Base-by-base conservation (phyloP, 2,113 vertebrate species). In the Hiodon tergisus region DNA sequence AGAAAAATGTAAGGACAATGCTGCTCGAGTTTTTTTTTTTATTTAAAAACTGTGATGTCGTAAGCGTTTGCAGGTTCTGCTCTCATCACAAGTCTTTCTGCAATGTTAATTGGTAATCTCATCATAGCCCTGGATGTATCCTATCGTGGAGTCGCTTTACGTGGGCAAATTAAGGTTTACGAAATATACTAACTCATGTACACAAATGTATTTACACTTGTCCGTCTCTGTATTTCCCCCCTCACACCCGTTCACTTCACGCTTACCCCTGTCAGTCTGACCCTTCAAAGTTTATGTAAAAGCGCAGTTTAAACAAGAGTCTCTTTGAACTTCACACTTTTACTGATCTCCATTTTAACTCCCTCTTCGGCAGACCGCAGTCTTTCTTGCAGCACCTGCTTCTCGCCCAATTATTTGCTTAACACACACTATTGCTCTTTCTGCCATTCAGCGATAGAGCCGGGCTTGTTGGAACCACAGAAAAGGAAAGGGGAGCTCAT, bases 341-440 rank as follows among this genome's bases (percentile, higher is more conserved):
- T 77, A 69, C 83, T 80, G 76, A 73, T 79, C 74, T 80, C 72
- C 78, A 78, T 77, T 79, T 71, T 80, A 81, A 79, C 72, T 73
- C 78, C n/a, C 47, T 11, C 58, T 8, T 3, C 67, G 58, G 70
- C 66, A 75, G 62, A 51, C 73, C 69, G 14, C 71, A 55, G 67
- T 67, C 66, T 58, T 70, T 76, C 82, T 84, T 72, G 67, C 79
- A 86, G 85, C 90, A 90, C 87, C 90, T 91, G 88, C 83, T 83
- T 82, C 78, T 76, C 68, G 78, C 62, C 74, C 85, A 83, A 88
- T 88, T 88, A 90, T 88, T 89, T 85, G 90, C 85, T 90, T 89
- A 88, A 89, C 85, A 83, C 83, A 84, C 80, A 79, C 81, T 80
- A 79, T 76, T 66, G 31, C 50, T 84, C 77, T 69, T 76, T 80